Conservation (phyloP, 2,888 invertebrate species). For the Priocnemis perturbator region DNA sequence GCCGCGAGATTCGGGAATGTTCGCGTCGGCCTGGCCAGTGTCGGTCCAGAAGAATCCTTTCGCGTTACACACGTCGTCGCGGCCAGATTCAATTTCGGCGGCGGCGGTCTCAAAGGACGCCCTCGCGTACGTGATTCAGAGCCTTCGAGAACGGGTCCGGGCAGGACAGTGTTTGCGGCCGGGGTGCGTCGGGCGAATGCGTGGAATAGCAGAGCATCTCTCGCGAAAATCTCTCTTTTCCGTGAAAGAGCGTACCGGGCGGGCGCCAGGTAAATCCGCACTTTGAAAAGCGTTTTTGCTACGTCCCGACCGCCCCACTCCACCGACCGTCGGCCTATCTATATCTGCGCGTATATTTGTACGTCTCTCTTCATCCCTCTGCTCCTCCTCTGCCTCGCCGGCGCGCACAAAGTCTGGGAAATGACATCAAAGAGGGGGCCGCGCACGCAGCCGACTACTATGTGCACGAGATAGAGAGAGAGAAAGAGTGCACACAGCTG, state of each 20-base stretch:
- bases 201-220: constrained; percentile 47
- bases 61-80: no score
- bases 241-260: neutral
- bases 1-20: neutral
- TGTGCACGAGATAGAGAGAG: neutral
- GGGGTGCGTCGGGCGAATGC: constrained; percentile 28
- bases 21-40: no score
- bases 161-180: constrained; percentile 14
- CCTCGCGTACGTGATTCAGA: constrained; percentile 33
- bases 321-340: constrained; percentile 7
- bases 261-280: constrained; percentile 41
- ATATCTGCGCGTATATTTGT: constrained; percentile 5
- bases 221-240: neutral
- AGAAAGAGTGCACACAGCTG: constrained; percentile 3
- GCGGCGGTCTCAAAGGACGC: constrained; percentile 19
- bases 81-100: no score
- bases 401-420: constrained; percentile 37
- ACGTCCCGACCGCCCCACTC: constrained; percentile 11
- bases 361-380: constrained; percentile 17
- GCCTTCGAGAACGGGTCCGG: constrained; percentile 9
- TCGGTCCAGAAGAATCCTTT: constrained; percentile 11
- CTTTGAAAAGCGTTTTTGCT: constrained; percentile 49
- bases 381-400: constrained; percentile 1
- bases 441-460: no score
- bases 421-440: constrained; percentile 50